Percentiles rank a stretch among this genome's conserved stretches.
phyloP scores from a whole-genome alignment of 2,113 vertebrate genomes.

The Pristiophorus japonicus region DNA sequence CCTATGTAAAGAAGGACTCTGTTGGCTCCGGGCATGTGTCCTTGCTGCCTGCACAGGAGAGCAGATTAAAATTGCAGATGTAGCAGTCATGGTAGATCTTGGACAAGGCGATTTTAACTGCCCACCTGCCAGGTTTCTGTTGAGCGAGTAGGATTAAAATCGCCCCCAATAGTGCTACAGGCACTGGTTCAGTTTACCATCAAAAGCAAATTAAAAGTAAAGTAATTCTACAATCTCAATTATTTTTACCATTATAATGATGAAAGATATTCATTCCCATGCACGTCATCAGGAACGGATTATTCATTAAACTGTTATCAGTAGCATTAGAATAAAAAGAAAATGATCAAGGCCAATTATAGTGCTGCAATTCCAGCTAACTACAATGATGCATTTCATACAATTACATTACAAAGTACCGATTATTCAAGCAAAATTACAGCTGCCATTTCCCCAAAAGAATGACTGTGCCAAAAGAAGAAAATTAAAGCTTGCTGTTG shows the following conservation, averaged over 20 bases:
- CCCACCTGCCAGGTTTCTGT: no score
- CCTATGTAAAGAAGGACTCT: no score
- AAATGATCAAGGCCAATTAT: not conserved
- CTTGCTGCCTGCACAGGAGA: no score
- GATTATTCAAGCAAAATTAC: slow-evolving; percentile 23
- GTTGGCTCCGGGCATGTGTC: no score
- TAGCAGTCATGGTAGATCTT: no score
- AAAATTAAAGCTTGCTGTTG: slow-evolving; percentile 8
- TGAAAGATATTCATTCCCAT: not conserved
- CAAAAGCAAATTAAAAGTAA: not conserved
- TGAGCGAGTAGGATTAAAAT: not conserved
- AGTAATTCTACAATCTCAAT: not conserved
- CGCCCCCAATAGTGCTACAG: no score
- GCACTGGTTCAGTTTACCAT: not conserved
- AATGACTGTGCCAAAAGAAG: not conserved
- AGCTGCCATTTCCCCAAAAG: not conserved
- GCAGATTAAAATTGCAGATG: no score
- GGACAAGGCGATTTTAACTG: no score
- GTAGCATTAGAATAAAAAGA: not conserved
- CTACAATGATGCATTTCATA: not conserved
- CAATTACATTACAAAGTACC: not conserved
- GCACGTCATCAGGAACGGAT: not conserved
- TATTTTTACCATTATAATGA: not conserved
- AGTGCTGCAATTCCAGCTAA: not conserved
- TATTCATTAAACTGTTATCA: not conserved